Evolutionary conservation across 2,797 vertebrate genomes (phyloP).

Genomic region (Eleutherodactylus coqui): DNA sequence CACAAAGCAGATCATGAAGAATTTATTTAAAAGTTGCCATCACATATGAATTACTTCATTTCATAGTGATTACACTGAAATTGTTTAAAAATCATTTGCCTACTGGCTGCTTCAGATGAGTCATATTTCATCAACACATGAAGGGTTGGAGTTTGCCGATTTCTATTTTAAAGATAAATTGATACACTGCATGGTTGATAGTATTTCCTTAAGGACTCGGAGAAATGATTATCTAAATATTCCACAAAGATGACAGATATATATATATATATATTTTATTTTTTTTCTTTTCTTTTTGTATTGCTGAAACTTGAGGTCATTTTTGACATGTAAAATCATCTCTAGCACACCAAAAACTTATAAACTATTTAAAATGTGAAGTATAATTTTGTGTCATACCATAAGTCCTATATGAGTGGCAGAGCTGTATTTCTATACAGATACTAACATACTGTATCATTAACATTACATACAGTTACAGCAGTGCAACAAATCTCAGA

Average conservation of each 20-base stretch:
- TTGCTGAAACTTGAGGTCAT: background rate
- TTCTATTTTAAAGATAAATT: constrained; percentile 38
- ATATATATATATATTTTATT: background rate
- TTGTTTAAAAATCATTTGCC: constrained; percentile 37
- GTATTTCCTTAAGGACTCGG: constrained; percentile 24
- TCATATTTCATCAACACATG: constrained; percentile 35
- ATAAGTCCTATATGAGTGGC: background rate
- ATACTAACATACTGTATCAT: background rate
- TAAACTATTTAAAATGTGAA: background rate
- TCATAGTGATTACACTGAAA: constrained; percentile 33
- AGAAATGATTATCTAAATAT: constrained; percentile 12
- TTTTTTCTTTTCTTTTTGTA: background rate
- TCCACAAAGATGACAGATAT: background rate
- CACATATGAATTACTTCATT: background rate
- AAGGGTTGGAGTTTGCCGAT: constrained; percentile 18
- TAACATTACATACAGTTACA: too few species aligned
- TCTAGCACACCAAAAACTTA: background rate
- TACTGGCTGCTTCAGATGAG: constrained; percentile 2
- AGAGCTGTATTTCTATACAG: background rate
- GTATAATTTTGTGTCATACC: background rate
- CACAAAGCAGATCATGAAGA: background rate
- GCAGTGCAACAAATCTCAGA: too few species aligned
- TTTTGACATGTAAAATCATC: background rate
- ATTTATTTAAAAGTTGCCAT: constrained; percentile 3
- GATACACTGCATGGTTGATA: constrained; percentile 26